phyloP scores from a whole-genome alignment of 2,113 vertebrate genomes.

The Bombycilla garrulus region DNA sequence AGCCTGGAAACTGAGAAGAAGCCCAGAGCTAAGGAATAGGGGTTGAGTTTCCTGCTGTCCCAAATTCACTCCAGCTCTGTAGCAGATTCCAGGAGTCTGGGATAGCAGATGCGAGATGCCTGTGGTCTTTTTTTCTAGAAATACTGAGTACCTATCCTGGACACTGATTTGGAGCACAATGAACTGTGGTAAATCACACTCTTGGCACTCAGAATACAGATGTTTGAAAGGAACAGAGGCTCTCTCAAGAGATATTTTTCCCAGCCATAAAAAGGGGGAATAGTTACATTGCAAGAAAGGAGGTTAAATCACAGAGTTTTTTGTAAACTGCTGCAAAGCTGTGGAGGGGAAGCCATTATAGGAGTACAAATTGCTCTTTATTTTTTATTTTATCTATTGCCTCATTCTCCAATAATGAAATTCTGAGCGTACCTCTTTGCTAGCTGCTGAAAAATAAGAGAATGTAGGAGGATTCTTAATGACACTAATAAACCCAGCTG shows the following conservation, averaged over 20 bases:
- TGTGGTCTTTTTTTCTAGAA: slow-evolving; percentile 14
- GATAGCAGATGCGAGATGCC: background rate
- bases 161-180: background rate
- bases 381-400: slow-evolving; percentile 57
- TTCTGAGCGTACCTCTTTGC: slow-evolving; percentile 3
- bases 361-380: slow-evolving; percentile 55
- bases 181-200: background rate
- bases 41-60: background rate
- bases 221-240: background rate
- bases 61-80: background rate
- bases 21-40: background rate
- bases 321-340: slow-evolving; percentile 18
- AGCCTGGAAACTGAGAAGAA: background rate
- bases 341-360: slow-evolving; percentile 40
- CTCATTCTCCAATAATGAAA: slow-evolving; percentile 63
- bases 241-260: slow-evolving; percentile 19
- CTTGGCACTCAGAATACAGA: slow-evolving; percentile 11
- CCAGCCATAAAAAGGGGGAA: slow-evolving; percentile 2
- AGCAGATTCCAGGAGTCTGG: background rate
- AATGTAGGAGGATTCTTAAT: slow-evolving; percentile 53
- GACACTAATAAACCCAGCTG: slow-evolving; percentile 48
- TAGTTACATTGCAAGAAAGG: background rate
- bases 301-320: slow-evolving; percentile 10
- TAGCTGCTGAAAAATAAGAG: slow-evolving; percentile 41
- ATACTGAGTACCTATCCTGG: background rate